These are phyloP conservation scores for Archocentrus centrarchus DNA, from an alignment of 2,113 vertebrate genomes.

Conservation along the genomic window DNA sequence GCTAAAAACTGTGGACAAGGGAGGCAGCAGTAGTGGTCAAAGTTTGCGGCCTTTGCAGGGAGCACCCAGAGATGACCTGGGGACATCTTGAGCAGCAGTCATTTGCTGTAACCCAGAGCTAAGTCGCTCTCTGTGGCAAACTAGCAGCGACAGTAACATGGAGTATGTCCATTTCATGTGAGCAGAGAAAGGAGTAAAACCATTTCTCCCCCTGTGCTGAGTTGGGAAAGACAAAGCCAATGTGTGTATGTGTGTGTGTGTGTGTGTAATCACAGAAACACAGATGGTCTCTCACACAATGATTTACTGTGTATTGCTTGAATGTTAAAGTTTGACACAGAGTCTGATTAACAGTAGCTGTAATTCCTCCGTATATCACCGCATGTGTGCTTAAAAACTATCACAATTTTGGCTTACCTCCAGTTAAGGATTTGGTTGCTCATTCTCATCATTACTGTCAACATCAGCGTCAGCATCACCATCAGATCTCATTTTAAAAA, in stretches of 20 bases:
- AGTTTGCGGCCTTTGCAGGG: conserved; percentile 48
- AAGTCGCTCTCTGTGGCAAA: background rate
- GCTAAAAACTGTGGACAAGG: background rate
- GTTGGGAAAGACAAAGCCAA: conserved; percentile 30
- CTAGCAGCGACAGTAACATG: conserved; percentile 2
- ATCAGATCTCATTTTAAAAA: background rate
- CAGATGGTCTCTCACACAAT: background rate
- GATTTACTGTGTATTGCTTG: conserved; percentile 25
- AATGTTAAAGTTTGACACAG: background rate
- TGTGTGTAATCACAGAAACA: background rate
- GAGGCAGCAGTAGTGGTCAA: background rate
- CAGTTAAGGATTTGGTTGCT: background rate
- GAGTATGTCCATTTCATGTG: conserved; percentile 3
- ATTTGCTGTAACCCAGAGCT: conserved; percentile 85
- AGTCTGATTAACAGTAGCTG: background rate
- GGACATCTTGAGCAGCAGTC: conserved; percentile 75
- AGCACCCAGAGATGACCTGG: conserved; percentile 63
- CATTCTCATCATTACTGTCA: background rate
- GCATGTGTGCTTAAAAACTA: background rate
- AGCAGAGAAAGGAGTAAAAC: conserved; percentile 43
- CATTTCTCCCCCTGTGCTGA: conserved; percentile 11
- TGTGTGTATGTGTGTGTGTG: background rate
- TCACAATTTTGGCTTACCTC: background rate
- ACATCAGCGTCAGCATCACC: background rate
- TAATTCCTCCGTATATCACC: background rate